Conservation (phyloP, 53 echinoderm and acorn worm species). For the Echinometra lucunter region DNA sequence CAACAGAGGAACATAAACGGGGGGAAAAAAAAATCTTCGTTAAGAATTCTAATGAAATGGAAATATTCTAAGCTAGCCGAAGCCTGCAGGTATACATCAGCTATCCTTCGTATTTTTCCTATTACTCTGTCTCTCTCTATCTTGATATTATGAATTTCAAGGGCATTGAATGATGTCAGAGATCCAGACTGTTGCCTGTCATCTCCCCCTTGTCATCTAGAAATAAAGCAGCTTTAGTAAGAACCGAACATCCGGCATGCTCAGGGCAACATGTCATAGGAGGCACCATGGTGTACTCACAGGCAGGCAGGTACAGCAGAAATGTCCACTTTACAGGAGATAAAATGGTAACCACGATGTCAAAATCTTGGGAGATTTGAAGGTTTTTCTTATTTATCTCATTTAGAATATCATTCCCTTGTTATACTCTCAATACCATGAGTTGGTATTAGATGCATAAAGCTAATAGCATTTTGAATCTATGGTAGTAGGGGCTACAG, state of each 20-base stretch:
- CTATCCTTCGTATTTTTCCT: not conserved
- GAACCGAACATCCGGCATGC: not conserved
- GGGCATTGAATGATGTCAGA: conserved; percentile 25
- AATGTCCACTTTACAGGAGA: not conserved
- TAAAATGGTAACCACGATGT: not conserved
- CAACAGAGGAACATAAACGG: not conserved
- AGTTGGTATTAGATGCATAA: not conserved
- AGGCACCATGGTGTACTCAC: not conserved
- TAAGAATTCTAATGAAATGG: conserved; percentile 43
- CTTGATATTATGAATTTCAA: conserved; percentile 43
- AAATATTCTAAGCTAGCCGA: not conserved
- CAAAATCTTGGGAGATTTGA: not conserved
- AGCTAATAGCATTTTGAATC: too few species aligned
- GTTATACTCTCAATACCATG: not conserved
- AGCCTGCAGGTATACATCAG: not conserved
- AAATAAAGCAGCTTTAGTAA: conserved; percentile 20
- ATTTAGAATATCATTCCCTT: not conserved
- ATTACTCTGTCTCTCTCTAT: not conserved
- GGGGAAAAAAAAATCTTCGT: not conserved
- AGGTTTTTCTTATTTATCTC: not conserved
- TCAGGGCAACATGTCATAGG: conserved; percentile 11
- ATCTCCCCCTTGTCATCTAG: not conserved
- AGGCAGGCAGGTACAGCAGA: not conserved
- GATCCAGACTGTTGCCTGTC: not conserved
- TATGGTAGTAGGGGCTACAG: too few species aligned